Evolutionary conservation across 64 coral and sea anemone species (phyloP), one percentile per base, ranked within the genome.

Genomic region (Exaiptasia diaphana): DNA sequence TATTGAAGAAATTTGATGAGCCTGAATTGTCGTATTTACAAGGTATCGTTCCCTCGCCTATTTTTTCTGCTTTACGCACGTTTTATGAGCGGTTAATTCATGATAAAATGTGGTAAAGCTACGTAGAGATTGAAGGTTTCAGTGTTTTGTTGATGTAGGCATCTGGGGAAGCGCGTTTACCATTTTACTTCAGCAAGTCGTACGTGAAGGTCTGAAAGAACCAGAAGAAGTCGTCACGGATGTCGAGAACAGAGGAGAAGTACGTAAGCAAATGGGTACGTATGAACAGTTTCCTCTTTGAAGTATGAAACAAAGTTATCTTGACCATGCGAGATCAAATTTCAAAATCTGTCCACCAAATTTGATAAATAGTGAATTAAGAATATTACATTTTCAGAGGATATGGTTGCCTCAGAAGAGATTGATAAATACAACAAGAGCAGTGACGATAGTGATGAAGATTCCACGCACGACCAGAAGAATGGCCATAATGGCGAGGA

Each of bases 101-200:
- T n/a, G n/a, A n/a, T n/a, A n/a, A n/a, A n/a, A n/a, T n/a, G n/a
- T n/a, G n/a, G n/a, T n/a, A n/a, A n/a, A n/a, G n/a, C n/a, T n/a
- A n/a, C n/a, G n/a, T n/a, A n/a, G n/a, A n/a, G n/a, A n/a, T n/a
- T n/a, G n/a, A n/a, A n/a, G n/a, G n/a, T n/a, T n/a, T n/a, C n/a
- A n/a, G n/a, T n/a, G n/a, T 25, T 71, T 58, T 5, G 50, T 50
- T 17, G 8, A 2, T 61, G 33, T 31, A 93, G 90, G 90, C 0
- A 77, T 93, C 32, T 93, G 90, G 90, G 90, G 90, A 48, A 88
- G 90, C 46, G 90, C 90, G 13, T 93, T 93, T 18, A 83, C 90
- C 22, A 88, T 93, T 63, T 36, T 93, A 3, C 78, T 93, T 2
- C 85, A 93, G 32, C 59, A 83, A 43, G 50, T 93, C 14, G 28